A percentile compares a stretch with the other conserved stretches of the same genome.
phyloP scores from a whole-genome alignment of 1,140 invertebrate genomes.

The Aphidius gifuensis region DNA sequence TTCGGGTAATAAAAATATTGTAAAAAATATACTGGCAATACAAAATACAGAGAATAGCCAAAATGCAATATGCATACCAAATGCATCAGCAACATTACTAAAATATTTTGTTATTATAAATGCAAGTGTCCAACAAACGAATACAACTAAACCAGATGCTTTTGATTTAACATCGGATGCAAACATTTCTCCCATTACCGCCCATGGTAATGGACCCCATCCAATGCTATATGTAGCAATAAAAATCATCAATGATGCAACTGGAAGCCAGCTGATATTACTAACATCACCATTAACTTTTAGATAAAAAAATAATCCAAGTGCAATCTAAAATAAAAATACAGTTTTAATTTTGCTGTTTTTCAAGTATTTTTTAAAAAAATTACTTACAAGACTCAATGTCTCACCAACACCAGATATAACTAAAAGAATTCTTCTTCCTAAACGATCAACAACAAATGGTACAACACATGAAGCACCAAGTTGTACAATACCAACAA shows the following conservation, averaged over 20 bases:
- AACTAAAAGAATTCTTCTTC: conserved; percentile 69
- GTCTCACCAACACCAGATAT: conserved; percentile 68
- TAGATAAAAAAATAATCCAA: conserved; percentile 65
- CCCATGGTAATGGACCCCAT: conserved; percentile 82
- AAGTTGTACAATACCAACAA: conserved; percentile 74
- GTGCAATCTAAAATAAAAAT: conserved; percentile 45
- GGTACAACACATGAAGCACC: conserved; percentile 67
- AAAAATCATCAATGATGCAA: conserved; percentile 64
- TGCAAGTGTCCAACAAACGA: conserved; percentile 74
- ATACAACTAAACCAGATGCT: conserved; percentile 72
- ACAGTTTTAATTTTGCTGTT: no score
- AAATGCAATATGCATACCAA: conserved; percentile 71
- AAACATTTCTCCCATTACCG: conserved; percentile 81
- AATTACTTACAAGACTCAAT: conserved; percentile 44
- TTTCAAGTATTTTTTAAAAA: no score
- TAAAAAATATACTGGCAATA: conserved; percentile 58
- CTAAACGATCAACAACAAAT: conserved; percentile 71
- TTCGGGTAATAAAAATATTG: conserved; percentile 69
- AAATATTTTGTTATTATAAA: conserved; percentile 81
- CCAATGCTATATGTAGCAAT: conserved; percentile 69
- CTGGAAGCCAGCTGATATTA: conserved; percentile 62
- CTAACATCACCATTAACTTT: conserved; percentile 42
- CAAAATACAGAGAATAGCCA: conserved; percentile 75
- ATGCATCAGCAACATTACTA: conserved; percentile 55
- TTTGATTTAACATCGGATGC: conserved; percentile 72